phyloP scores from a whole-genome alignment of 1,140 invertebrate genomes.

The Sycophila sp. region DNA sequence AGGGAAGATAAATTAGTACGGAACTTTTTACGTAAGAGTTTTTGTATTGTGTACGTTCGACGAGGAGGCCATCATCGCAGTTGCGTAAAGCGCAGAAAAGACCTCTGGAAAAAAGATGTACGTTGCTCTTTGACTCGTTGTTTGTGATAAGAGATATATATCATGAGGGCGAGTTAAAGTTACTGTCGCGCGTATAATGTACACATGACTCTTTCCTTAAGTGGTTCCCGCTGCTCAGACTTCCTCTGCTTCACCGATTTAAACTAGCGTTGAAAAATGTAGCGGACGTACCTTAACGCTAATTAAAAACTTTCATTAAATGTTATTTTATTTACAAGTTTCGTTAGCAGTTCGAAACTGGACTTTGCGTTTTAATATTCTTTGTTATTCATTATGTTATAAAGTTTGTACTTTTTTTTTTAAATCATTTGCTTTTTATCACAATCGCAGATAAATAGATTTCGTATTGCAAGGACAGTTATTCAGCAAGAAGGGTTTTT shows the following conservation, averaged over 20 bases:
- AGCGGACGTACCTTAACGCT: slow-evolving; percentile 20
- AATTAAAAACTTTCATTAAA: slow-evolving; percentile 18
- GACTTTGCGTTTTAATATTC: too few relatives aligned
- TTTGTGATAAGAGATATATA: too few relatives aligned
- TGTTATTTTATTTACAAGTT: not conserved
- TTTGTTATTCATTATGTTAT: too few relatives aligned
- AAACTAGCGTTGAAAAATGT: slow-evolving; percentile 26
- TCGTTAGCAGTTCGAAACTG: too few relatives aligned
- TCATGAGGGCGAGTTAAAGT: too few relatives aligned
- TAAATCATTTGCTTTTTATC: not conserved
- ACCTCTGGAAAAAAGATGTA: slow-evolving; percentile 33
- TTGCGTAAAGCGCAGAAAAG: slow-evolving; percentile 26
- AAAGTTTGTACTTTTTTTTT: not conserved
- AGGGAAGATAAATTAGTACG: not conserved
- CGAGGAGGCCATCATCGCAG: slow-evolving; percentile 20
- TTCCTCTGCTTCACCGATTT: slow-evolving; percentile 40
- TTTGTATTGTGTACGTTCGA: not conserved
- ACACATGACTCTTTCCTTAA: slow-evolving; percentile 32
- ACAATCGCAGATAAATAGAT: too few relatives aligned
- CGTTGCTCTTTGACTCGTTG: slow-evolving; percentile 7
- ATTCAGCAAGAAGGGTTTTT: slow-evolving; percentile 42
- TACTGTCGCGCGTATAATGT: too few relatives aligned
- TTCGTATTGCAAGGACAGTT: slow-evolving; percentile 7
- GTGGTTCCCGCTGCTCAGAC: slow-evolving; percentile 41
- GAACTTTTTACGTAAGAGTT: slow-evolving; percentile 21